A percentile compares a stretch with the other conserved stretches of the same genome.
These are phyloP conservation scores for Cenopis cana DNA, from an alignment of 2,888 invertebrate genomes.

Conservation along the genomic window DNA sequence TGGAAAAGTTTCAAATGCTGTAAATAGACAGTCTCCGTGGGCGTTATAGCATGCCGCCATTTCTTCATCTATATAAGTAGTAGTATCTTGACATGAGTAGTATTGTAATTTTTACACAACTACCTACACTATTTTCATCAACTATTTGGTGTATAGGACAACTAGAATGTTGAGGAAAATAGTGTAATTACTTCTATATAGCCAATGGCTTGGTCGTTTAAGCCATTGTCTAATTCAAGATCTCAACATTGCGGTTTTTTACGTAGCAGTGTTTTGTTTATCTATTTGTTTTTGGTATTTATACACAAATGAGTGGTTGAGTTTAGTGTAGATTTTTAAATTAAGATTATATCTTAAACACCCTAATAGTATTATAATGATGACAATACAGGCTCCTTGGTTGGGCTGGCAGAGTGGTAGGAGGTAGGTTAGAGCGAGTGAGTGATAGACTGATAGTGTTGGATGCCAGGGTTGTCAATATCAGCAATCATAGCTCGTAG, in stretches of 20 bases:
- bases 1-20: conserved; percentile 41
- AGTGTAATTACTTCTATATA: not conserved
- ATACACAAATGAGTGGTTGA: conserved; percentile 36
- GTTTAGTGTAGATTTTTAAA: conserved; percentile 40
- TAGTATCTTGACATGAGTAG: conserved; percentile 23
- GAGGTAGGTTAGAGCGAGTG: conserved; percentile 1
- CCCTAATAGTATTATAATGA: conserved; percentile 41
- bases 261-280: conserved; percentile 28
- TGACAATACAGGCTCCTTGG: conserved; percentile 40
- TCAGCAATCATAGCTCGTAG: not conserved
- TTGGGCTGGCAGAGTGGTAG: conserved; percentile 10
- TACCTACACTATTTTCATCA: conserved; percentile 7
- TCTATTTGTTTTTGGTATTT: conserved; percentile 37
- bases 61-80: conserved; percentile 18
- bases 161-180: not conserved
- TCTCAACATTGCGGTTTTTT: conserved; percentile 33
- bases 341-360: conserved; percentile 19
- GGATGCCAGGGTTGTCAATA: conserved; percentile 24
- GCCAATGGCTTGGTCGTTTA: not conserved
- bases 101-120: conserved; percentile 26
- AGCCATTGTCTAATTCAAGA: conserved; percentile 29
- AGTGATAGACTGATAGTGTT: conserved; percentile 2
- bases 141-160: not conserved
- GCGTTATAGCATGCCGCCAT: conserved; percentile 8
- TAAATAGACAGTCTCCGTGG: conserved; percentile 24